Percentiles rank a stretch among this genome's conserved stretches.
These are phyloP conservation scores for Sinocyclocheilus grahami DNA, from an alignment of 2,113 vertebrate genomes.

Conservation along the genomic window DNA sequence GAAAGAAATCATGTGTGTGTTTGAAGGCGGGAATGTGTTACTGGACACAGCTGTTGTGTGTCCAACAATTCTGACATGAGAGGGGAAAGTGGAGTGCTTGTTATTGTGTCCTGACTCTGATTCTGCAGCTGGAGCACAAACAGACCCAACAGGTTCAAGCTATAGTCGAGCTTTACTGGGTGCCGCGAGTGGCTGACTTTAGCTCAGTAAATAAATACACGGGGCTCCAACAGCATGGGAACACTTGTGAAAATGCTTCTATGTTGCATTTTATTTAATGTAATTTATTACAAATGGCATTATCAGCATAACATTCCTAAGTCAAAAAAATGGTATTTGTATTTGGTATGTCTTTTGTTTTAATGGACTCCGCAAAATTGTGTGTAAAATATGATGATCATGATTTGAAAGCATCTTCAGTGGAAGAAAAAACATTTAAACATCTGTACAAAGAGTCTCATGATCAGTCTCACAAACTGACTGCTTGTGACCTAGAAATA, in stretches of 20 bases:
- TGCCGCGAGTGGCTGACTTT: no score
- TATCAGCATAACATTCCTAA: not conserved
- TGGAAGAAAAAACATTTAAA: no score
- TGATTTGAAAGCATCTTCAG: no score
- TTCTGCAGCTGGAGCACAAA: conserved; percentile 24
- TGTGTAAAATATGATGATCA: no score
- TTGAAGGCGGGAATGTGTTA: not conserved
- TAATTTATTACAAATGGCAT: not conserved
- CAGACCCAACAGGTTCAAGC: not conserved
- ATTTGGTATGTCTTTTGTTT: no score
- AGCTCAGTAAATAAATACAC: not conserved
- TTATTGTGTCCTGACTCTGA: conserved; percentile 8
- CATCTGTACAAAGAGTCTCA: not conserved
- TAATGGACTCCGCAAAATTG: no score
- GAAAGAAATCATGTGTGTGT: conserved; percentile 11
- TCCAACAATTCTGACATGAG: conserved; percentile 25
- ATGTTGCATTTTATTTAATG: not conserved
- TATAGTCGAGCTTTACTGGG: not conserved
- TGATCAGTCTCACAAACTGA: not conserved
- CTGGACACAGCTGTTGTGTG: conserved; percentile 38
- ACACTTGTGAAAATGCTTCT: not conserved
- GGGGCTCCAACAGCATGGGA: not conserved
- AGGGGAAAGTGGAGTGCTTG: conserved; percentile 26
- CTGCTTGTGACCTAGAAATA: not conserved
- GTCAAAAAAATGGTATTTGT: not conserved